Evolutionary conservation across 2,113 vertebrate genomes (phyloP), one percentile per base, ranked within the genome.

Genomic region (Phaethornis superciliosus): DNA sequence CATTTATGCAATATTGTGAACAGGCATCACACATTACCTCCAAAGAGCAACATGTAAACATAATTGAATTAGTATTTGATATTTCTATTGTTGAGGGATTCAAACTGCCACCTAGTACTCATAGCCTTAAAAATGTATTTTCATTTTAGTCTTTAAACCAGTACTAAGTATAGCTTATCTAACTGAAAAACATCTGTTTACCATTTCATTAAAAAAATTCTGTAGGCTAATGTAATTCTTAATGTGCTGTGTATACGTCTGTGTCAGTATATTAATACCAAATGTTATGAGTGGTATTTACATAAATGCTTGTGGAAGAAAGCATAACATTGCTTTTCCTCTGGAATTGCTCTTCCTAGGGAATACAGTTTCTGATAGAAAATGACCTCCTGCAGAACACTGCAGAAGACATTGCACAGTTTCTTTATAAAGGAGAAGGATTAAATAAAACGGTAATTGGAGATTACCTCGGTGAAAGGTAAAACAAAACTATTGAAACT

Each of bases 401-500:
- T 63, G 98, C 99, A 8, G 99, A 99, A 96, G 99, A 99, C 82
- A 99, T 99, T 35, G 98, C 99, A 70, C 99, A 99, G 98, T 99
- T 99, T 97, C 98, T 99, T 42, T 99, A 99, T 97, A 99, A 99
- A 98, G 99, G 99, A 71, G 99, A 99, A 96, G 99, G 99, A 70
- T 98, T 99, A 78, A 99, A 99, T 98, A 99, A 99, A 98, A 99
- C 99, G 0, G 99, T 99, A 90, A 99, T 99, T 22, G 99, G 99
- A 82, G 99, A 99, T 98, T 99, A 99, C 97, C 98, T 99, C 76
- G 99, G 99, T 33, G 99, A 99, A 97, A 98, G 99, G 99, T 99
- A 97, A 98, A 96, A 54, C 62, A 21, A 35, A 60, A 84, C 18
- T 46, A 63, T 1, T 81, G 65, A 21, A 68, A 74, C 55, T 89